A percentile compares a stretch with the other conserved stretches of the same genome.
phyloP scores from a whole-genome alignment of 2,113 vertebrate species.

The Tricholaema leucomelas region DNA sequence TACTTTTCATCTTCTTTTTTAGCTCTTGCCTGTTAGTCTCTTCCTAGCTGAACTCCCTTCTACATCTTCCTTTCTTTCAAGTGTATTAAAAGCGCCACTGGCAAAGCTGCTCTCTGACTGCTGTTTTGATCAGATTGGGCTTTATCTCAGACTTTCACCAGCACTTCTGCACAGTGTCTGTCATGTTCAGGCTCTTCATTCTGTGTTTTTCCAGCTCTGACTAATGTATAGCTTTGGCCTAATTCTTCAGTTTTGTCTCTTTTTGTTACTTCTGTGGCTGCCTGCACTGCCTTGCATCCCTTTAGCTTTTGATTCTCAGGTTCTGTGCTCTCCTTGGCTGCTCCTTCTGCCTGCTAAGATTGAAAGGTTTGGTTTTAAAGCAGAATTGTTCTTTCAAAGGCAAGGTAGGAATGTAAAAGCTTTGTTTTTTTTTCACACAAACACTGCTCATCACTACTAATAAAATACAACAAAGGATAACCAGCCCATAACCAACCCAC shows the following conservation, averaged over 20 bases:
- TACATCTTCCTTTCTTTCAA: background rate
- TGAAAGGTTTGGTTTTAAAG: background rate
- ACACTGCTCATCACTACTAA: background rate
- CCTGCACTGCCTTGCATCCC: background rate
- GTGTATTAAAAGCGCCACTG: background rate
- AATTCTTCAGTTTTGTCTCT: background rate
- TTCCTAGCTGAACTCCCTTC: background rate
- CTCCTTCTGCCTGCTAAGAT: background rate
- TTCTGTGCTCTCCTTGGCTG: background rate
- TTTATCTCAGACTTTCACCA: background rate
- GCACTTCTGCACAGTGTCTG: background rate
- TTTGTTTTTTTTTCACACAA: background rate
- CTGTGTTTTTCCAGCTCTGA: background rate
- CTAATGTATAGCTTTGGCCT: background rate
- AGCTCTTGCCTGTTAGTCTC: background rate
- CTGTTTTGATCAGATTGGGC: background rate
- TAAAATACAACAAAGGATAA: background rate
- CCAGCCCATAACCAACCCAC: no score
- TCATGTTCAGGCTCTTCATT: background rate
- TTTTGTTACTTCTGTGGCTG: background rate
- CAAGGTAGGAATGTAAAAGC: background rate
- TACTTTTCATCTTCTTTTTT: background rate
- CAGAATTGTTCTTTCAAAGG: background rate
- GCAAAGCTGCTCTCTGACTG: background rate
- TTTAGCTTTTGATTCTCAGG: background rate